phyloP scores from a whole-genome alignment of 2,113 vertebrate genomes.

The Alligator mississippiensis region DNA sequence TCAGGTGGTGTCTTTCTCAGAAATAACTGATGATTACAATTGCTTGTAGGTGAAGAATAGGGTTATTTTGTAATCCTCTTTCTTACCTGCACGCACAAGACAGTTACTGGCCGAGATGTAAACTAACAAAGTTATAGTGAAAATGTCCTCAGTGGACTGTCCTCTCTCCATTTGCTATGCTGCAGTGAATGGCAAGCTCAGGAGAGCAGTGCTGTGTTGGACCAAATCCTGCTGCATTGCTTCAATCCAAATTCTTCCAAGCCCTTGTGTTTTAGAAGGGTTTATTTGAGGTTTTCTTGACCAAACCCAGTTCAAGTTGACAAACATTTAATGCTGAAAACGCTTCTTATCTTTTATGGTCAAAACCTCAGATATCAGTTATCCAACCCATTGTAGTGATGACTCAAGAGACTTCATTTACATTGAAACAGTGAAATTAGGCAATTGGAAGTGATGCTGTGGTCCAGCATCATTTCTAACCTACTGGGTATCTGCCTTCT shows the following conservation, averaged over 20 bases:
- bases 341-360: background rate
- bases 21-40: background rate
- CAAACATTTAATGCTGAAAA: background rate
- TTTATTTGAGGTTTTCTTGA: background rate
- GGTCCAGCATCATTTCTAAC: background rate
- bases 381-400: accelerated
- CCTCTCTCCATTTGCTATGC: background rate
- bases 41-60: background rate
- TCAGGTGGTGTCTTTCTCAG: background rate
- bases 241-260: background rate
- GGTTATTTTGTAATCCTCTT: background rate
- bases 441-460: too few relatives aligned
- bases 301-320: background rate
- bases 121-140: background rate
- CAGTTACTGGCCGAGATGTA: background rate
- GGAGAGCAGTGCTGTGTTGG: background rate
- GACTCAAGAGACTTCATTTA: background rate
- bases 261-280: background rate
- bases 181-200: background rate
- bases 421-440: background rate
- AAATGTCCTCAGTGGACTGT: background rate
- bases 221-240: background rate
- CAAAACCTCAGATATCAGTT: background rate
- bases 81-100: background rate
- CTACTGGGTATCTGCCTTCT: background rate